Evolutionary conservation across 2,888 invertebrate species (phyloP), one percentile per base, ranked within the genome.

Genomic region (Heliconius ismenius): DNA sequence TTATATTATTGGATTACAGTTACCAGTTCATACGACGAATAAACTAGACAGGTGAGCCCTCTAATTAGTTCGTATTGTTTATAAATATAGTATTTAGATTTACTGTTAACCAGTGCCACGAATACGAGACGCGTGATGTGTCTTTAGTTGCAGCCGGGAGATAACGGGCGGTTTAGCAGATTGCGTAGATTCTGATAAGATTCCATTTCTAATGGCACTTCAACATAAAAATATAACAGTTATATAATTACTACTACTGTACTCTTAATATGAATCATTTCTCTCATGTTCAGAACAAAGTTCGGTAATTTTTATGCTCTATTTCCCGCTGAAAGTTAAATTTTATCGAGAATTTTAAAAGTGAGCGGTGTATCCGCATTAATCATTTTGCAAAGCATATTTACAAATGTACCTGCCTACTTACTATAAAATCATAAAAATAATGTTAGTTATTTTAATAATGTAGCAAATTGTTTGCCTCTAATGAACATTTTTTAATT

Each of bases 151-250:
- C 82, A 81, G 82, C 81, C 86, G 85, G 83, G 81, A 92, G 93
- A 93, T 93, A 93, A 92, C 93, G 93, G 92, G 87, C 88, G 89
- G 91, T 91, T 90, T 90, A 89, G 83, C 81, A 88, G 91, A 92
- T 92, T 90, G 91, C 87, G 84, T 87, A 89, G 89, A 89, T 89
- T 90, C 86, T 91, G 93, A 93, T 93, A 92, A 93, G 89, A 90
- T 84, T 81, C 77, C 69, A 80, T 73, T 73, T 26, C 73, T 81
- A 74, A 72, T 78, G 68, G 74, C 62, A 78, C 74, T 64, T 65
- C 13, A 49, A 73, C 68, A 32, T 73, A 76, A 62, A 58, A 72
- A 76, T 75, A 54, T 68, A 70, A 63, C 43, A 24, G 54, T 79
- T 78, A 79, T 74, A 74, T 76, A 77, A 79, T 21, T 49, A 15